Base-by-base conservation (phyloP, 2,888 invertebrate genomes). In the Norana najaformis region DNA sequence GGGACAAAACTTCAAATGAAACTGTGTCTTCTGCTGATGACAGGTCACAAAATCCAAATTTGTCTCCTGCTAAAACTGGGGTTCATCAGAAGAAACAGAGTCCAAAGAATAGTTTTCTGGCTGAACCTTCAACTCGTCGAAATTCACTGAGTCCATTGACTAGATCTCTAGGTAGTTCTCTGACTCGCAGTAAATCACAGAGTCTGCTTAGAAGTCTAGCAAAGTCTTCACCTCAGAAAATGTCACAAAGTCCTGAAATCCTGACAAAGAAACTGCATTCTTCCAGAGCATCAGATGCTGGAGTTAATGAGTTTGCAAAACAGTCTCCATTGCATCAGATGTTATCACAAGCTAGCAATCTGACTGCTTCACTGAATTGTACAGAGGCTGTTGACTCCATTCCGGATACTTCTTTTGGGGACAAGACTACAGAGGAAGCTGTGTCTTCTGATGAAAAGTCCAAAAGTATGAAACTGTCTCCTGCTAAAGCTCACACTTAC, bases 101-200 rank as follows among this genome's bases (percentile, higher is more conserved):
- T 88, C 36, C 36, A 38, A 88, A 35, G 23, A 3, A 30, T 38
- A 35, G 38, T 30, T 88, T 35, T 88, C 16, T 35, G 34, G 13
- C 88, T 20, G 88, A 23, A 34, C 41, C 38, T 37, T 88, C 38
- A 88, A 35, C 41, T 41, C 88, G 20, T 88, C 88, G 20, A 88
- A 30, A 34, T 23, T 38, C 36, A 35, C 35, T 37, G 0, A 36
- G 88, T 69, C 69, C 69, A 69, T 30, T 69, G 30, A n/a, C 16
- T 69, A 30, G 8, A n/a, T 69, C 53, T 23, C 11, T n/a, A n/a
- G 69, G 30, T n/a, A 69, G 69, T 69, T 30, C 30, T 69, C 13
- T n/a, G 69, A n/a, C 30, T n/a, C 69, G 69, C n/a, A 69, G 69
- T 30, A 69, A 69, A 8, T 69, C n/a, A n/a, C 69, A 69, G 0